Conservation (phyloP, 2,797 vertebrate genomes). For the Lacerta viridis region DNA sequence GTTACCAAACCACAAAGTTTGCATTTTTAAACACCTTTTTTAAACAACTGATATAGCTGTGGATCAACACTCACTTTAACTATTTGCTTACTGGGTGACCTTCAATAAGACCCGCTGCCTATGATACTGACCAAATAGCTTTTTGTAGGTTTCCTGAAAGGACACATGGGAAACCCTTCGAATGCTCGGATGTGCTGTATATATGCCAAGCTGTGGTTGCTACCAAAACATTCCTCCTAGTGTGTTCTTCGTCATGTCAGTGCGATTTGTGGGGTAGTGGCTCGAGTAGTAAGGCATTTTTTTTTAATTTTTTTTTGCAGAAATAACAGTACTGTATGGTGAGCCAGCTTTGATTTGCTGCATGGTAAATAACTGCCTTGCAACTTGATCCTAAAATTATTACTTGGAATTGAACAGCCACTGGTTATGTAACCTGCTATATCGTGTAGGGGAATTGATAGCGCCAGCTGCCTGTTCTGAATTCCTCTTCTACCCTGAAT, state of each 20-base stretch:
- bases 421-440: slow-evolving; percentile 16
- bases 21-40: not conserved
- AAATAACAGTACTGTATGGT: not conserved
- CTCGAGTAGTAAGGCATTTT: not conserved
- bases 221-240: not conserved
- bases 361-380: slow-evolving; percentile 3
- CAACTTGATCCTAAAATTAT: slow-evolving; percentile 18
- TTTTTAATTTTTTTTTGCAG: not conserved
- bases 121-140: not conserved
- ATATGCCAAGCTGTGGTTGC: not conserved
- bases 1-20: not conserved
- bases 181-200: no score
- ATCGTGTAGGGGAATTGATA: not conserved
- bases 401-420: not conserved
- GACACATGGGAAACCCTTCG: not conserved
- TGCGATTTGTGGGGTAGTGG: not conserved
- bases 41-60: not conserved
- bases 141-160: not conserved
- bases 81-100: not conserved
- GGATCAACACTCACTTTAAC: no score
- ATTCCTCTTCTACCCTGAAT: slow-evolving; percentile 3
- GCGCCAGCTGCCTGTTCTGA: not conserved
- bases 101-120: not conserved
- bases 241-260: not conserved
- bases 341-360: not conserved